Conservation (phyloP, 2,888 invertebrate species). For the Euzophera pinguis region DNA sequence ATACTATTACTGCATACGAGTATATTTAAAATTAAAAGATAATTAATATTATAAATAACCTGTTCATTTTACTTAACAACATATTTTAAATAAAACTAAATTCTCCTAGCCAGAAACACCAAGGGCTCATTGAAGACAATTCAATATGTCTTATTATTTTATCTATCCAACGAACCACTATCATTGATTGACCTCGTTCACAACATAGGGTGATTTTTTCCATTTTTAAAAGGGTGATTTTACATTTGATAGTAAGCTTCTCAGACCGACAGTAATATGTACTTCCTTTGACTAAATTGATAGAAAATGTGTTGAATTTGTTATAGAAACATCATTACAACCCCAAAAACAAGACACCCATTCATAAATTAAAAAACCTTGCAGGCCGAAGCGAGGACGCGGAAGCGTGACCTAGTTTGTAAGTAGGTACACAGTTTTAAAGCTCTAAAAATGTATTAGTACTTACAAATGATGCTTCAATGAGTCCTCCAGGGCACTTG, state of each 20-base stretch:
- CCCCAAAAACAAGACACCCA: conserved; percentile 50
- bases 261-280: conserved; percentile 13
- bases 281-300: no score
- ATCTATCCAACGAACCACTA: neutral
- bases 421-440: conserved; percentile 30
- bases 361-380: conserved; percentile 62
- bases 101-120: neutral
- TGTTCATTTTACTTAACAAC: neutral
- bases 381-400: conserved; percentile 64
- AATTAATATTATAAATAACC: no score
- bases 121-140: neutral
- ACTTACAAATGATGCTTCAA: conserved; percentile 67
- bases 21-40: no score
- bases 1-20: no score
- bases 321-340: conserved; percentile 24
- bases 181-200: conserved; percentile 6
- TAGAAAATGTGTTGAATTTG: conserved; percentile 13
- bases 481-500: conserved; percentile 58
- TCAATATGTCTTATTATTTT: neutral
- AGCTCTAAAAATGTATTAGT: conserved; percentile 23
- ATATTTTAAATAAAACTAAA: neutral
- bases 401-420: conserved; percentile 70
- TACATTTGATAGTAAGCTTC: no score
- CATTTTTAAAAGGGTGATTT: no score
- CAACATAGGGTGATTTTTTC: neutral